Evolutionary conservation across 2,888 invertebrate species (phyloP), one percentile per base, ranked within the genome.

Genomic region (Orthonevra nobilis): DNA sequence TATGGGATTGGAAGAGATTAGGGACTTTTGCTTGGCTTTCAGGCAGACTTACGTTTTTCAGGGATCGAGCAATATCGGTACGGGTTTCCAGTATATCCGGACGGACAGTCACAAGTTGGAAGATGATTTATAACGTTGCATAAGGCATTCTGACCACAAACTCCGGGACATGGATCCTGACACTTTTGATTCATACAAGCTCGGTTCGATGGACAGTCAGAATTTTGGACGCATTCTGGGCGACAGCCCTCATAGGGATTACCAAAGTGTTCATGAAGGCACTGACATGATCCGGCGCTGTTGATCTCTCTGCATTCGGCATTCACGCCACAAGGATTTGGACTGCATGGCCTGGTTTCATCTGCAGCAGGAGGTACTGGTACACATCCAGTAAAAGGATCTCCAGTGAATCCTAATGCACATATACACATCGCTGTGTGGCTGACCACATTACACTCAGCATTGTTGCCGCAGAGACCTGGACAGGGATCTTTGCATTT

Each of bases 151-250:
- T 92, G 90, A 1, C 94, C 94, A 85, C 95, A 95, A 10, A 93
- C 92, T 81, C 94, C 94, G 3, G 93, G 93, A 83, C 95, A 95
- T 12, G 95, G 95, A 89, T 95, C 93, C 84, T 90, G 90, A 86
- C 96, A 96, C 88, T 94, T 94, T 81, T 93, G 92, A 82, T 92
- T 91, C 2, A 93, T 89, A 84, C 95, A 95, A 81, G 94, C 93
- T 86, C 91, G 91, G 82, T 92, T 91, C 52, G 90, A 90, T n/a
- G 92, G 88, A 87, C 96, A 95, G 89, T 95, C 95, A 4, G 94
- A 92, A 85, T 94, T 93, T 3, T 93, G 91, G n/a, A 92, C 91
- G 86, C 95, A 95, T 88, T 95, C 94, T 0, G 95, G 94, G 84
- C 94, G 90, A 86, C 95, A 95, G 83, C 89, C 89, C 84, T 92